Conservation (phyloP, 2,113 vertebrate genomes). For the human region GRCh38 chr2:206446001-206446500, state of each 20-base stretch:
- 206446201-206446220: not conserved
- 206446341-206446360: not conserved
- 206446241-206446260: slow-evolving; percentile 2
- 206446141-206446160: not conserved
- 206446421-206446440: not conserved
- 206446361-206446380: not conserved
- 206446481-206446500: not conserved
- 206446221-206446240: not conserved
- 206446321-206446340: not conserved
- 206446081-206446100: not conserved
- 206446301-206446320: not conserved
- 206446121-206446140: not conserved
- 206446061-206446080: not conserved
- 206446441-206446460: not conserved
- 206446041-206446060: slow-evolving; percentile 15
- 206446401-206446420: not conserved
- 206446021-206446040: not conserved
- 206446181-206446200: slow-evolving; percentile 38
- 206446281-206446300: slow-evolving; percentile 34
- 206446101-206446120: not conserved
- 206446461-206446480: not conserved
- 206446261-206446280: not conserved
- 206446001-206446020: not conserved
- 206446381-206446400: not conserved
- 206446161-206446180: not conserved